Evolutionary conservation across 2,888 invertebrate genomes (phyloP).

Genomic region (Campoplex capitator): DNA sequence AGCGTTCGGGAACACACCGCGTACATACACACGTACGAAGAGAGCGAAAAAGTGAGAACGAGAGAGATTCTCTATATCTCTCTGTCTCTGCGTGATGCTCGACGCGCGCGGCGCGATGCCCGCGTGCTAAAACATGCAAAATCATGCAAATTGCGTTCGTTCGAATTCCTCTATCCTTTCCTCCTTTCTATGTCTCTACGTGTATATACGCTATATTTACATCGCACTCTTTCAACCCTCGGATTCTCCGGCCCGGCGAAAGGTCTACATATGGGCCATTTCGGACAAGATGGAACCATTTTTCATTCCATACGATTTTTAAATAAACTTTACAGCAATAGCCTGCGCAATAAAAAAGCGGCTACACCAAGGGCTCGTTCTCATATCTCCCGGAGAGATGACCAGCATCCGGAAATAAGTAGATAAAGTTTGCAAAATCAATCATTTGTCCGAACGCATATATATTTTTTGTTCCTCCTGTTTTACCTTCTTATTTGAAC

Average conservation of each 20-base stretch:
- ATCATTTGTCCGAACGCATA: too few relatives aligned
- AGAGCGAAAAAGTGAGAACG: not conserved
- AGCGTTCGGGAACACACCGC: slow-evolving; percentile 58
- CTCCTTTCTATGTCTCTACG: slow-evolving; percentile 26
- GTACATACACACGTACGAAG: not conserved
- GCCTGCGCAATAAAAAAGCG: not conserved
- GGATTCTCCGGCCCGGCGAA: slow-evolving; percentile 3
- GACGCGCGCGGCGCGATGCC: slow-evolving; percentile 36
- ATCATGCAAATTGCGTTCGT: slow-evolving; percentile 84
- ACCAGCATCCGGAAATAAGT: not conserved
- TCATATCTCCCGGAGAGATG: not conserved
- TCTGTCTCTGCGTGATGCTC: slow-evolving; percentile 31
- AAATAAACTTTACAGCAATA: not conserved
- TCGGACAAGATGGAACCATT: not conserved
- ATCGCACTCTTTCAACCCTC: slow-evolving; percentile 44
- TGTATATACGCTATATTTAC: slow-evolving; percentile 1
- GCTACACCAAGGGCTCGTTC: not conserved
- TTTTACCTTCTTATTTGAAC: not conserved
- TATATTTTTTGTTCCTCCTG: too few relatives aligned
- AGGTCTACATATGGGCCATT: not conserved
- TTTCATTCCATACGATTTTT: not conserved
- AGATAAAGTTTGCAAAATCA: not conserved
- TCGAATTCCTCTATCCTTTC: slow-evolving; percentile 77
- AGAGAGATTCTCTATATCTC: not conserved
- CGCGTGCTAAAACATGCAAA: slow-evolving; percentile 84